A percentile compares a stretch with the other conserved stretches of the same genome.
Evolutionary conservation across 2,888 invertebrate genomes (phyloP).

Genomic region (Drosophila aldrichi): DNA sequence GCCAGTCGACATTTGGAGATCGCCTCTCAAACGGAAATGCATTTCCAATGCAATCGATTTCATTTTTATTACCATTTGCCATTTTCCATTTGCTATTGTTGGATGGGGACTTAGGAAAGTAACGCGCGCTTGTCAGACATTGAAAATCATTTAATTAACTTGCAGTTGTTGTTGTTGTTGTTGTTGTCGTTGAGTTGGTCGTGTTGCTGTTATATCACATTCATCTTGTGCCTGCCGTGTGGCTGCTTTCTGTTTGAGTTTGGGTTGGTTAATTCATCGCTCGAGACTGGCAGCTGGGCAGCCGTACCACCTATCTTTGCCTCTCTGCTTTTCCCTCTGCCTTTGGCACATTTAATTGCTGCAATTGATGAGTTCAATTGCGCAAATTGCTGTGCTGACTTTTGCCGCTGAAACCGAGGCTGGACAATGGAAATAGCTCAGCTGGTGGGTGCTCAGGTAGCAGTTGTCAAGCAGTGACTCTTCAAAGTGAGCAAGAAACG

Average conservation of each 20-base stretch:
- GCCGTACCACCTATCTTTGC: not conserved
- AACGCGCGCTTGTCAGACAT: constrained; percentile 61
- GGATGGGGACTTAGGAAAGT: constrained; percentile 63
- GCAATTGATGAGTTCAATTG: constrained; percentile 82
- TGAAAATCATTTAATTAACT: constrained; percentile 80
- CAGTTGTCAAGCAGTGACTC: constrained; percentile 23
- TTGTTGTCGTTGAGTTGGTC: constrained; percentile 29
- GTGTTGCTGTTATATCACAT: constrained; percentile 64
- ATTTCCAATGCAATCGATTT: constrained; percentile 53
- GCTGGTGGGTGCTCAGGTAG: constrained; percentile 61
- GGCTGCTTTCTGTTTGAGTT: constrained; percentile 45
- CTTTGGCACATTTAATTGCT: constrained; percentile 76
- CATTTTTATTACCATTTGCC: constrained; percentile 34
- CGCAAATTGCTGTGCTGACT: constrained; percentile 74
- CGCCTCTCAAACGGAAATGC: constrained; percentile 45
- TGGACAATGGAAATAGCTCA: constrained; percentile 31
- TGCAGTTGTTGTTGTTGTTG: constrained; percentile 21
- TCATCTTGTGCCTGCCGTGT: constrained; percentile 47
- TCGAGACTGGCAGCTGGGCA: constrained; percentile 30
- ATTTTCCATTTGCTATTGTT: constrained; percentile 37
- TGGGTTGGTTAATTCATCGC: constrained; percentile 66
- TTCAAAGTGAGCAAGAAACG: constrained; percentile 4
- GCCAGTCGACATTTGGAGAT: not conserved
- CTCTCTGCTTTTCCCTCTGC: constrained; percentile 20
- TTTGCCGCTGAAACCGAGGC: constrained; percentile 29